Conservation (phyloP, 2,113 vertebrate species). For the Ceuthmochares aereus region DNA sequence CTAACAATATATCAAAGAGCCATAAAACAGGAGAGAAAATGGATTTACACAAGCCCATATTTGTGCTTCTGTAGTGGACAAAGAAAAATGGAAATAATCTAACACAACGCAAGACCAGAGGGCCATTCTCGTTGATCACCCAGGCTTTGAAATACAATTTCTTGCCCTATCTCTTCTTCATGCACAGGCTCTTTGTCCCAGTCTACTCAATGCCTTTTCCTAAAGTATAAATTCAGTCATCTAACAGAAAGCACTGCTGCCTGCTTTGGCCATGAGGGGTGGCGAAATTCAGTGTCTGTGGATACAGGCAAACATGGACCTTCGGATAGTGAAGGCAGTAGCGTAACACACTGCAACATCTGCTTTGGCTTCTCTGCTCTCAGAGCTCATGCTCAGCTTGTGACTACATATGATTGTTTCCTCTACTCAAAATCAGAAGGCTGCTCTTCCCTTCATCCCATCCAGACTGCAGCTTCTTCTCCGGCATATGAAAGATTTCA, state of each 20-base stretch:
- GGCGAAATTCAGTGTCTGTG: not conserved
- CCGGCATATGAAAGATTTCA: not conserved
- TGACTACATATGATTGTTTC: not conserved
- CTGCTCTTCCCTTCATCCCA: not conserved
- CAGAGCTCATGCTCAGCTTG: not conserved
- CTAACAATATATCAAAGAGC: not conserved
- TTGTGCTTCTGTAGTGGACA: not conserved
- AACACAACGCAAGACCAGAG: not conserved
- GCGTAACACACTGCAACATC: not conserved
- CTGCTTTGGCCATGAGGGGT: not conserved
- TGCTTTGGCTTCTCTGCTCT: not conserved
- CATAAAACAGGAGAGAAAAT: not conserved
- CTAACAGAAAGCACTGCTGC: not conserved
- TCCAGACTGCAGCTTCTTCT: not conserved
- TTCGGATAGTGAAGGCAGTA: fast-evolving
- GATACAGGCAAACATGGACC: not conserved
- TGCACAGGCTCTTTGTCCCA: not conserved
- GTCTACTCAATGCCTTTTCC: not conserved
- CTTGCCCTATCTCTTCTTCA: not conserved
- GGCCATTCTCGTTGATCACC: not conserved
- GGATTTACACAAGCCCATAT: not conserved
- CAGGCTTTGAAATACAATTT: not conserved
- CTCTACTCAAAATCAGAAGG: not conserved
- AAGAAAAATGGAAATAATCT: not conserved
- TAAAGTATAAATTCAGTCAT: not conserved